These are phyloP conservation scores for Falco biarmicus DNA, from an alignment of 2,797 vertebrate genomes.

Conservation along the genomic window DNA sequence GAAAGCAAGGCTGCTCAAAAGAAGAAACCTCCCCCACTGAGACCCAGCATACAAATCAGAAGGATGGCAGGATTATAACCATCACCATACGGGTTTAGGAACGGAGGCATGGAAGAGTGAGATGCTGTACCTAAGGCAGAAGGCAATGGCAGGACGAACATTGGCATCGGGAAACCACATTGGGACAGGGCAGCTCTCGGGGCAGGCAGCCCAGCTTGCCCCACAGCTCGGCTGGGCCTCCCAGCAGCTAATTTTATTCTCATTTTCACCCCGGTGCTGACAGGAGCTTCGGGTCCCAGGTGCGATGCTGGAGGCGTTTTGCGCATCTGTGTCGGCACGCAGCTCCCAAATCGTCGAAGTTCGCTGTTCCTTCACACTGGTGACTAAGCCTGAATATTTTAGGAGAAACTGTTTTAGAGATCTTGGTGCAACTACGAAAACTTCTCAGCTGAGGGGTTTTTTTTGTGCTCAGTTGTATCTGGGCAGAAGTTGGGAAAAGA, in stretches of 20 bases:
- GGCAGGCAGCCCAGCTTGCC: background rate
- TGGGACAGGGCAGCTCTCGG: rapidly evolving
- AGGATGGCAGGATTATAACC: background rate
- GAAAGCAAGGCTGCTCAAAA: background rate
- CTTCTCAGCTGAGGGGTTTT: background rate
- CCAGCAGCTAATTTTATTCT: background rate
- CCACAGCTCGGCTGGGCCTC: rapidly evolving
- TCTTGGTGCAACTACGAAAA: background rate
- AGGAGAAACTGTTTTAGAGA: background rate
- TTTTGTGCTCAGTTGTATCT: background rate
- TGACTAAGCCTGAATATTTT: background rate
- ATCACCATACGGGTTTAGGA: rapidly evolving
- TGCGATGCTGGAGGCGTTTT: background rate
- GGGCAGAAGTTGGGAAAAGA: background rate
- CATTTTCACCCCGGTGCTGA: background rate
- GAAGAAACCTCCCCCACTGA: background rate
- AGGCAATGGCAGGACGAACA: rapidly evolving
- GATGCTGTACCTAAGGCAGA: background rate
- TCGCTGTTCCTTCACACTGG: background rate
- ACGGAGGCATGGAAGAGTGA: rapidly evolving
- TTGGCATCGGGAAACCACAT: rapidly evolving
- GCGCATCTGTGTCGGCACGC: background rate
- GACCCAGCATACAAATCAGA: background rate
- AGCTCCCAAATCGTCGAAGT: background rate
- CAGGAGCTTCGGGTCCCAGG: background rate